Conservation (phyloP, 2,797 vertebrate species). For the Smutsia temminckii region DNA sequence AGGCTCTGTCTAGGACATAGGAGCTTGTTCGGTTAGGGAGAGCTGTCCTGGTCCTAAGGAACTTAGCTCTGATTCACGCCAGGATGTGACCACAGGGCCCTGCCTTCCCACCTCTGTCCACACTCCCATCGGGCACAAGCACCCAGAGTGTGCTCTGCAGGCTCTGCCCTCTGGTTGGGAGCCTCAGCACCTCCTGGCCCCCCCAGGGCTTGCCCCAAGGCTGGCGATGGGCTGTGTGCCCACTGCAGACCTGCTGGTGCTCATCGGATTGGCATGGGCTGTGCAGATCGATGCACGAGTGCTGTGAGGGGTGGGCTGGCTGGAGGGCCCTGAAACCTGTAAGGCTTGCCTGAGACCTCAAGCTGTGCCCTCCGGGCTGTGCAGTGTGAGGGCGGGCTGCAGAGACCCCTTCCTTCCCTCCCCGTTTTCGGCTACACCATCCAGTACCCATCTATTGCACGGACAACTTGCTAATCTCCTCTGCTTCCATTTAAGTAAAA, state of each 20-base stretch:
- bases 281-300: not conserved
- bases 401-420: not conserved
- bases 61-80: not conserved
- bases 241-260: not conserved
- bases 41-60: not conserved
- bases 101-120: not conserved
- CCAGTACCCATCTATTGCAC: too few relatives aligned
- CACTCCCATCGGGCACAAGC: not conserved
- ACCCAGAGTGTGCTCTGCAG: not conserved
- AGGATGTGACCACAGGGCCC: not conserved
- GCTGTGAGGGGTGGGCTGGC: not conserved
- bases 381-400: not conserved
- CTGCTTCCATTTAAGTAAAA: not conserved
- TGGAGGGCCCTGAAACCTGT: not conserved
- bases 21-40: not conserved
- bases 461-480: not conserved
- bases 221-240: fast-evolving
- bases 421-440: not conserved
- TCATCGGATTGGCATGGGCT: not conserved
- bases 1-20: not conserved
- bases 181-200: fast-evolving
- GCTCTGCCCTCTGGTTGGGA: not conserved
- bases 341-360: not conserved
- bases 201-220: not conserved
- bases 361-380: fast-evolving